Conservation (phyloP, 1,140 invertebrate species). For the Phocides pigmalion region DNA sequence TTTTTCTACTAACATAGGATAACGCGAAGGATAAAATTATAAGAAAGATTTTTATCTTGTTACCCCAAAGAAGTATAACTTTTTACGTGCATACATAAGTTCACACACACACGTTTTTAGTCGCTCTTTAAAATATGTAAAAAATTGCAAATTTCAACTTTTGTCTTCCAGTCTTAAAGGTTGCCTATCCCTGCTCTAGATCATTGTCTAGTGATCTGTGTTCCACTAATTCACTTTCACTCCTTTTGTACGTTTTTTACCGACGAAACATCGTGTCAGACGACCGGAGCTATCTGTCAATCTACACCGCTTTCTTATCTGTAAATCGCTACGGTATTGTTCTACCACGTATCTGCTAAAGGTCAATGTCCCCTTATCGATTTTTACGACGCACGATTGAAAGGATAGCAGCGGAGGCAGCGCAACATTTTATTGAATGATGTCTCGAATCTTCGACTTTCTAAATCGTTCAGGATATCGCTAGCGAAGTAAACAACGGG, state of each 20-base stretch:
- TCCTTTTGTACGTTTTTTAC: conserved; percentile 67
- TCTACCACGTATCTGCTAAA: conserved; percentile 31
- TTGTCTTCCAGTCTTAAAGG: too few relatives aligned
- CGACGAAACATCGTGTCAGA: conserved; percentile 60
- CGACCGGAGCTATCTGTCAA: conserved; percentile 54
- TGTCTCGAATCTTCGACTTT: conserved; percentile 19
- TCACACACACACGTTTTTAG: too few relatives aligned
- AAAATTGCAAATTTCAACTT: too few relatives aligned
- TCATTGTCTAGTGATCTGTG: conserved; percentile 39
- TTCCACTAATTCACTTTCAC: conserved; percentile 61
- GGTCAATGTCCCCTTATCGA: conserved; percentile 50
- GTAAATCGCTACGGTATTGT: conserved; percentile 55
- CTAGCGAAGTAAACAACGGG: not conserved
- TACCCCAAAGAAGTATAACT: too few relatives aligned
- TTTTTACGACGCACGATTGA: conserved; percentile 37
- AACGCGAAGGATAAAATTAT: too few relatives aligned
- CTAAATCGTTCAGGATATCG: conserved; percentile 6
- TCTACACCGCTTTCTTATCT: conserved; percentile 67
- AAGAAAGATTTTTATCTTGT: too few relatives aligned
- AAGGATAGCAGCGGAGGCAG: conserved; percentile 30
- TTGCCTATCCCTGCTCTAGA: conserved; percentile 19
- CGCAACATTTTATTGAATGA: conserved; percentile 27
- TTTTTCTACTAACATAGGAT: too few relatives aligned
- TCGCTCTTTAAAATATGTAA: too few relatives aligned
- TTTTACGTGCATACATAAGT: too few relatives aligned